These are phyloP conservation scores for Acanthis flammea DNA, from an alignment of 2,797 vertebrate genomes.

Conservation along the genomic window DNA sequence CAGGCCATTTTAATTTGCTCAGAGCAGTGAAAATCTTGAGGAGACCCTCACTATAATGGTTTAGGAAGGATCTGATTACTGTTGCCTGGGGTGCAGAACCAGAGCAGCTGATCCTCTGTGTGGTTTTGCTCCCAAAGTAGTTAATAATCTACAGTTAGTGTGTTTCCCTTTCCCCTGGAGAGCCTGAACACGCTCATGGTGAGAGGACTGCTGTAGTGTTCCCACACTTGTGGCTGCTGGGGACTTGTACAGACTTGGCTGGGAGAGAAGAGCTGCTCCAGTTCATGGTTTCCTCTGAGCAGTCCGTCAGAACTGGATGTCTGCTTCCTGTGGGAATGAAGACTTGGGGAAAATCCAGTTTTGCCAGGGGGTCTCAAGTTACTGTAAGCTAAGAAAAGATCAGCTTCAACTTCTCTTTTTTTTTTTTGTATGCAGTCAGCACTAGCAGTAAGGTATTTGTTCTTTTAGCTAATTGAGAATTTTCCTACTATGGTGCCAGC, in stretches of 20 bases:
- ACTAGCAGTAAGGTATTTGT: neutral
- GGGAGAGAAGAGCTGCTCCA: neutral
- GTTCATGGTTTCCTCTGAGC: neutral
- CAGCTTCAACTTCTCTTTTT: neutral
- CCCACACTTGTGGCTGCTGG: neutral
- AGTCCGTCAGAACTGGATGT: neutral
- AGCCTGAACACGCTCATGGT: fast-evolving
- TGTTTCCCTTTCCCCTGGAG: neutral
- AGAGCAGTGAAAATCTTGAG: neutral
- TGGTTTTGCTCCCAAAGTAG: neutral
- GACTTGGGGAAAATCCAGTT: fast-evolving
- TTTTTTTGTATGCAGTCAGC: neutral
- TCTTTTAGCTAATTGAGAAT: neutral
- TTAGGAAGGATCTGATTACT: neutral
- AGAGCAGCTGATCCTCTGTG: neutral
- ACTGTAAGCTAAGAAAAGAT: neutral
- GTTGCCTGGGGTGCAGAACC: neutral
- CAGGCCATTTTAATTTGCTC: neutral
- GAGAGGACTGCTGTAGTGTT: neutral
- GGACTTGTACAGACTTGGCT: neutral
- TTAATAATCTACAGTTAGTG: neutral
- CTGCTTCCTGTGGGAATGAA: neutral
- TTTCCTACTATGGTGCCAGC: neutral
- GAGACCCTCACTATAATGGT: neutral
- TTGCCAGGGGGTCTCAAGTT: fast-evolving